A percentile compares a stretch with the other conserved stretches of the same genome.
These are phyloP conservation scores for Brachionus angularis DNA, from an alignment of 1,140 invertebrate species.

Conservation along the genomic window DNA sequence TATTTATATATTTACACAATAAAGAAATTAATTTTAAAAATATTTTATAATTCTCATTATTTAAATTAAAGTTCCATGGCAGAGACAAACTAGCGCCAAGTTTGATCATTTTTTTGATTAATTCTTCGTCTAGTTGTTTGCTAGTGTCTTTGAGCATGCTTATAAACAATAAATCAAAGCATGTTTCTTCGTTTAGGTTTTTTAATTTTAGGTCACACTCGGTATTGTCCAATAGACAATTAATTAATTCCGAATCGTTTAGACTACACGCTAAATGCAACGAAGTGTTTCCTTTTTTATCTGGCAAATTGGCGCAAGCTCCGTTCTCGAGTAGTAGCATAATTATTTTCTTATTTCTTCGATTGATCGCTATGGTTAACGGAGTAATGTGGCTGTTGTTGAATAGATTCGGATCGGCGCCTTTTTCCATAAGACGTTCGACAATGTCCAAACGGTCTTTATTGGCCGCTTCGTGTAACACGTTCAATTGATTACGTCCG, in stretches of 20 bases:
- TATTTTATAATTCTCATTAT: background rate
- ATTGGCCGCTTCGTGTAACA: conserved; percentile 38
- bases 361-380: background rate
- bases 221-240: conserved; percentile 10
- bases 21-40: conserved; percentile 19
- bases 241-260: background rate
- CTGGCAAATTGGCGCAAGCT: conserved; percentile 33
- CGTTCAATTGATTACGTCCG: conserved; percentile 37
- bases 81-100: conserved; percentile 26
- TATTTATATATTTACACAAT: conserved; percentile 8
- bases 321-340: conserved; percentile 16
- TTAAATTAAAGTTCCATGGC: conserved; percentile 24
- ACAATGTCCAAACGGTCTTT: conserved; percentile 35
- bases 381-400: conserved; percentile 29
- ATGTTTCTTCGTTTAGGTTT: conserved; percentile 28
- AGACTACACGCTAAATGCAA: conserved; percentile 13
- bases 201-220: conserved; percentile 34
- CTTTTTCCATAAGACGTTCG: conserved; percentile 18
- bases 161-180: background rate
- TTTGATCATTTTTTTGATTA: background rate
- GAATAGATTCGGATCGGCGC: conserved; percentile 32
- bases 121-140: background rate
- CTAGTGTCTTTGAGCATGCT: background rate
- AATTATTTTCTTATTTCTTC: conserved; percentile 11
- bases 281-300: conserved; percentile 38